Percentiles rank a stretch among this genome's conserved stretches.
phyloP scores from a whole-genome alignment of 2,888 invertebrate species.

The Calliopum simillimum region DNA sequence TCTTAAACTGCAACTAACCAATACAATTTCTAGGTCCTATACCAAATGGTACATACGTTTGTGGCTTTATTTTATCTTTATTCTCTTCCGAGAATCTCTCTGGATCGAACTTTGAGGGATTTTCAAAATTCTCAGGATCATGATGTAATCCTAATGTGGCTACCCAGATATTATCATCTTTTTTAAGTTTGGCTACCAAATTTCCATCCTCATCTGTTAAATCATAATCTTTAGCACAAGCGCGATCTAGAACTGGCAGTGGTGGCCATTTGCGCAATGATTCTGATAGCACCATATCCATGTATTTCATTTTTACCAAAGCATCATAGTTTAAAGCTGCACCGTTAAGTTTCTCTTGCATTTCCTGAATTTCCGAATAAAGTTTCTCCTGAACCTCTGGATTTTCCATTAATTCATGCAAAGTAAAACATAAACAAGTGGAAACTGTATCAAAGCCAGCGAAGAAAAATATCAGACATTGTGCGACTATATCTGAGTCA shows the following conservation, averaged over 20 bases:
- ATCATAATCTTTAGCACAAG: slow-evolving; percentile 67
- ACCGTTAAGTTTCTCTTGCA: slow-evolving; percentile 61
- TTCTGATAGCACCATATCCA: slow-evolving; percentile 71
- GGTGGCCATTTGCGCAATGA: slow-evolving; percentile 70
- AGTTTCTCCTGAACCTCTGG: slow-evolving; percentile 71
- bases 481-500: slow-evolving; percentile 69
- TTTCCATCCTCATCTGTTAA: slow-evolving; percentile 45
- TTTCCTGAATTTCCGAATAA: slow-evolving; percentile 69
- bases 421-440: slow-evolving; percentile 67
- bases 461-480: slow-evolving; percentile 70
- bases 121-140: slow-evolving; percentile 69
- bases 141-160: slow-evolving; percentile 67
- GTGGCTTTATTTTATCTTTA: slow-evolving; percentile 68
- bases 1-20: slow-evolving; percentile 61
- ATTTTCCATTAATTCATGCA: slow-evolving; percentile 71
- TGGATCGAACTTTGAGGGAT: slow-evolving; percentile 71
- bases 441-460: slow-evolving; percentile 70
- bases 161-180: slow-evolving; percentile 64
- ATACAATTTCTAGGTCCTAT: slow-evolving; percentile 74
- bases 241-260: slow-evolving; percentile 65
- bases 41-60: slow-evolving; percentile 71
- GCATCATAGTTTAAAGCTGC: slow-evolving; percentile 70
- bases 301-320: slow-evolving; percentile 71
- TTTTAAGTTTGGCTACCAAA: slow-evolving; percentile 67
- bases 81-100: slow-evolving; percentile 72